These are phyloP conservation scores for Cyclargus thomasi DNA, from an alignment of 1,140 invertebrate genomes.

Conservation along the genomic window DNA sequence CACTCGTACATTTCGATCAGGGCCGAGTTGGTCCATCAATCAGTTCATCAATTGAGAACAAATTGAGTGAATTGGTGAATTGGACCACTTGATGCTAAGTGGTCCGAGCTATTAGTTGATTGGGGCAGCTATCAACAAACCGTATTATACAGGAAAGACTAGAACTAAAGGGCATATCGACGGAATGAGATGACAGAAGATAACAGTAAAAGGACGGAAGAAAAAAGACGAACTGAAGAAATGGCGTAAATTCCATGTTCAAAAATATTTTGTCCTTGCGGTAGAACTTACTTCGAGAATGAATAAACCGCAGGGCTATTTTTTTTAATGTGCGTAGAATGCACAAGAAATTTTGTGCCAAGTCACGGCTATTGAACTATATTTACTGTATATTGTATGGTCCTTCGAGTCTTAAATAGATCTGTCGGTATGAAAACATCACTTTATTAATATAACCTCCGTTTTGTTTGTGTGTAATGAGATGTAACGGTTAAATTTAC, in stretches of 20 bases:
- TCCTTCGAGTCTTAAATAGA: constrained; percentile 2
- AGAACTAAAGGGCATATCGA: background rate
- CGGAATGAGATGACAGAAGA: too few species aligned
- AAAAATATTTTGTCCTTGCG: too few species aligned
- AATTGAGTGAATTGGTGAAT: constrained; percentile 44
- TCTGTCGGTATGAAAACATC: background rate
- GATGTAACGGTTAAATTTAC: background rate
- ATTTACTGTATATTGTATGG: background rate
- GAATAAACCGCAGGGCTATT: too few species aligned
- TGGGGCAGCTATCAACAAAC: background rate
- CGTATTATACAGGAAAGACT: background rate
- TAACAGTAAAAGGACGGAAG: too few species aligned
- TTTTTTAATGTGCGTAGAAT: too few species aligned
- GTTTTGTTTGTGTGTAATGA: background rate
- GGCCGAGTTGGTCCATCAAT: constrained; percentile 30
- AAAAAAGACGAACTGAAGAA: too few species aligned
- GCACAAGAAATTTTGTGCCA: too few species aligned
- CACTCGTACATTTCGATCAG: constrained; percentile 7
- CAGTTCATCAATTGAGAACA: constrained; percentile 36
- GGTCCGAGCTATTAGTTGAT: constrained; percentile 20
- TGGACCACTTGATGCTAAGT: constrained; percentile 42
- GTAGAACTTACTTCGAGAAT: too few species aligned
- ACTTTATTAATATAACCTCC: constrained; percentile 1
- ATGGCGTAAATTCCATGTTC: too few species aligned
- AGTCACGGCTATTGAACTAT: too few species aligned